Conservation (phyloP, 2,888 invertebrate species). For the Ellobium chinense region DNA sequence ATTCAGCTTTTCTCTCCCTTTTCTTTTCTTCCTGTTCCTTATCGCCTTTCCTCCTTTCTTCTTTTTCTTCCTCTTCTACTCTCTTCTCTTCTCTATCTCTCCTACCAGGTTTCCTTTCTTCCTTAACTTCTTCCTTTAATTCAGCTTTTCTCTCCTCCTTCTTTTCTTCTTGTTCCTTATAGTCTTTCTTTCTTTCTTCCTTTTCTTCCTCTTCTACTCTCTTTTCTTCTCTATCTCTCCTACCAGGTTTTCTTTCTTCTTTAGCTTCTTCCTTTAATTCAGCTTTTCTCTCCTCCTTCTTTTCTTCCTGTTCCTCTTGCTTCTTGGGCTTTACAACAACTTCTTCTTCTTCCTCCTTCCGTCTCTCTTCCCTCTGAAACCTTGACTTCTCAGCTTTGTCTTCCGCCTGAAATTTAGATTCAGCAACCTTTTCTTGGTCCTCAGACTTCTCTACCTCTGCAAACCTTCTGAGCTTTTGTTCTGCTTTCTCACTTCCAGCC, state of each 20-base stretch:
- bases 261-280: background rate
- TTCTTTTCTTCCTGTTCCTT: background rate
- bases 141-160: background rate
- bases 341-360: no score
- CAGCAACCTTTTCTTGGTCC: background rate
- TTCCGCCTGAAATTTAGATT: background rate
- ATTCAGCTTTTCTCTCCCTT: background rate
- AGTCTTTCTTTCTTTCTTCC: background rate
- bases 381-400: background rate
- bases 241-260: conserved; percentile 9
- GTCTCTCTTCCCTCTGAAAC: no score
- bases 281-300: background rate
- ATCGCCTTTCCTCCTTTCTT: background rate
- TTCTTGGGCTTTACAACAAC: no score
- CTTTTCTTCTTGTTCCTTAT: background rate
- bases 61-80: conserved; percentile 16
- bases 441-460: background rate
- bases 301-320: no score
- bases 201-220: conserved; percentile 17
- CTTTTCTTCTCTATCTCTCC: background rate
- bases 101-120: background rate
- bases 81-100: conserved; percentile 8
- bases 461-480: background rate
- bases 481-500: background rate
- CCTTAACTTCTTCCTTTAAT: background rate